Evolutionary conservation across 1,140 invertebrate genomes (phyloP).

Genomic region (Eulimnadia texana): DNA sequence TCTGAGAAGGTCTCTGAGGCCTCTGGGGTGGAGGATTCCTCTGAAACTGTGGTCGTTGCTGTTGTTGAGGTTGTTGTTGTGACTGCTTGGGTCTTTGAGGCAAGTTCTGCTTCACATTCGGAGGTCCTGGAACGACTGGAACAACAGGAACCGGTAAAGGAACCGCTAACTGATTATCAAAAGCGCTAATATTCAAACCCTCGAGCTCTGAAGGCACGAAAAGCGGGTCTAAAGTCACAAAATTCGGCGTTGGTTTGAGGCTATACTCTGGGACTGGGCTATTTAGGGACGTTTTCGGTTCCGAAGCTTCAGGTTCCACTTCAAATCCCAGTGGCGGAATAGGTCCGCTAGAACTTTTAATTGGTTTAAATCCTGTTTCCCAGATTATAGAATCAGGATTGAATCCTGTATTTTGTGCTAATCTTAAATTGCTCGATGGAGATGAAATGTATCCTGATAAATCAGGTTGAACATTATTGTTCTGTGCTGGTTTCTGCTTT

Average conservation of each 20-base stretch:
- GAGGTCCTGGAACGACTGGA: slow-evolving; percentile 11
- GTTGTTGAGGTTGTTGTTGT: too few species aligned
- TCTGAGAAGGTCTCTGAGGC: slow-evolving; percentile 2
- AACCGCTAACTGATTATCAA: slow-evolving; percentile 5
- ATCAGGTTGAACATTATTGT: slow-evolving; percentile 1
- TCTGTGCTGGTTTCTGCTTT: background rate
- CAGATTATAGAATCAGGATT: slow-evolving; percentile 13
- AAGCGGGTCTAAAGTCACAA: slow-evolving; percentile 13
- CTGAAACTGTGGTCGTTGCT: background rate
- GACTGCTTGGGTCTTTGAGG: background rate
- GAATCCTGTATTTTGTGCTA: slow-evolving; percentile 1
- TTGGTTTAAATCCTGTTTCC: slow-evolving; percentile 16
- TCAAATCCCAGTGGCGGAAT: slow-evolving; percentile 16
- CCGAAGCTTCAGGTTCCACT: slow-evolving; percentile 7
- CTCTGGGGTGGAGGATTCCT: background rate
- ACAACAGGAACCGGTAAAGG: slow-evolving; percentile 8
- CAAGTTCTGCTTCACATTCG: background rate
- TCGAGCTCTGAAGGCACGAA: slow-evolving; percentile 11
- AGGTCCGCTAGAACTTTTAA: slow-evolving; percentile 12
- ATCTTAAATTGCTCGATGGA: background rate
- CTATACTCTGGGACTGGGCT: background rate
- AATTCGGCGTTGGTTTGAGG: background rate
- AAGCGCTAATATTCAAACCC: background rate
- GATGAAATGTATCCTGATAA: background rate
- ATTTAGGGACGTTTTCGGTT: background rate